These are phyloP conservation scores for Gavialis gangeticus DNA, from an alignment of 2,113 vertebrate species.

Conservation along the genomic window DNA sequence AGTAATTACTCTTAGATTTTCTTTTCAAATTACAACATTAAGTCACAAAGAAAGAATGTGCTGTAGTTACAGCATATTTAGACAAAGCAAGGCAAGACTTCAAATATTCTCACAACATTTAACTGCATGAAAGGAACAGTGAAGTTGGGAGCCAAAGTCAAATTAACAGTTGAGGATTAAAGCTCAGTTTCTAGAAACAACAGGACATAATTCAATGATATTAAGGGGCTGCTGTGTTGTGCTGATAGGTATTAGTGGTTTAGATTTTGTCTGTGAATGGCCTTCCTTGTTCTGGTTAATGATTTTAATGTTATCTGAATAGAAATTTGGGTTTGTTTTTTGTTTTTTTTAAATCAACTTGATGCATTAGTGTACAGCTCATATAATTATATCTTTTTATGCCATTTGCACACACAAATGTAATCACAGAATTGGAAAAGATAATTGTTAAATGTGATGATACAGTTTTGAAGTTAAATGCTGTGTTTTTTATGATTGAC, in stretches of 20 bases:
- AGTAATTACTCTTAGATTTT: slow-evolving; percentile 69
- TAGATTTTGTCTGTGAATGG: neutral
- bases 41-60: slow-evolving; percentile 12
- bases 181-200: neutral
- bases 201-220: neutral
- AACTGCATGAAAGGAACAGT: neutral
- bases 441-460: neutral
- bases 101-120: slow-evolving; percentile 16
- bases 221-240: neutral
- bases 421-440: slow-evolving; percentile 41
- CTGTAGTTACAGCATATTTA: slow-evolving; percentile 34
- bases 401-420: slow-evolving; percentile 39
- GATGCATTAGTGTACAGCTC: slow-evolving; percentile 42
- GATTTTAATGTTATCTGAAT: slow-evolving; percentile 39
- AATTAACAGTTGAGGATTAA: slow-evolving; percentile 2
- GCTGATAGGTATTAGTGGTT: neutral
- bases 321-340: neutral
- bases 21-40: slow-evolving; percentile 60
- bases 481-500: slow-evolving; percentile 19
- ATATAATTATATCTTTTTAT: slow-evolving; percentile 29
- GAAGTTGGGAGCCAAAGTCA: neutral
- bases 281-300: slow-evolving; percentile 9
- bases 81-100: slow-evolving; percentile 17
- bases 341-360: slow-evolving; percentile 34
- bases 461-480: slow-evolving; percentile 29